Evolutionary conservation across 2,888 invertebrate genomes (phyloP).

Genomic region (Limnephilus rhombicus): DNA sequence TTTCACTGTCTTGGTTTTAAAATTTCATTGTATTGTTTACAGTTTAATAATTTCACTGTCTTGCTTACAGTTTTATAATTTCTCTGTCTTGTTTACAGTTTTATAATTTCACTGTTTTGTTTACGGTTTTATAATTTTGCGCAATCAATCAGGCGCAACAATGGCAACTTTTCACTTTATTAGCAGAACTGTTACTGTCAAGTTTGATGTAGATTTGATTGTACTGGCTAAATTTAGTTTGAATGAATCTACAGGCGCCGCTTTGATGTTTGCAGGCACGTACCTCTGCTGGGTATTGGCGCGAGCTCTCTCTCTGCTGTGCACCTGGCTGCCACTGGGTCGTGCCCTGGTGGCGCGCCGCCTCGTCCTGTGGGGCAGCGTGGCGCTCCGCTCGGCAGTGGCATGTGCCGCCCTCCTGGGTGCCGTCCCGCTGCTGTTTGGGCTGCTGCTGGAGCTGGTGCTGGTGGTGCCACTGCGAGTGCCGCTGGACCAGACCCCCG

Average conservation of each 20-base stretch:
- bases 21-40: too few relatives aligned
- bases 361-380: conserved; percentile 84
- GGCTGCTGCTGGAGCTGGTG: conserved; percentile 93
- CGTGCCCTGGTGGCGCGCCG: conserved; percentile 86
- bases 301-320: conserved; percentile 87
- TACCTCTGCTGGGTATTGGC: conserved; percentile 97
- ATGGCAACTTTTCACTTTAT: neutral
- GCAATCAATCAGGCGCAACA: too few relatives aligned
- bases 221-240: neutral
- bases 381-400: conserved; percentile 87
- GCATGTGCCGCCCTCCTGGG: conserved; percentile 90
- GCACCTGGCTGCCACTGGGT: conserved; percentile 94
- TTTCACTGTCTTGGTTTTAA: too few relatives aligned
- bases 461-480: conserved; percentile 95
- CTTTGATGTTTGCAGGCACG: conserved; percentile 79
- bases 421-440: conserved; percentile 94
- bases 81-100: too few relatives aligned
- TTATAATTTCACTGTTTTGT: too few relatives aligned
- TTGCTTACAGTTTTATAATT: too few relatives aligned
- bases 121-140: too few relatives aligned
- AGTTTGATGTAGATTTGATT: neutral
- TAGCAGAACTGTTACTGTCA: neutral
- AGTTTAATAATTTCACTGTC: too few relatives aligned
- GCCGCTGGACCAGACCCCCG: conserved; percentile 93
- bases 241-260: neutral